Evolutionary conservation across 2,797 vertebrate genomes (phyloP), one percentile per base, ranked within the genome.

Genomic region (Coranthus polyacanthus): DNA sequence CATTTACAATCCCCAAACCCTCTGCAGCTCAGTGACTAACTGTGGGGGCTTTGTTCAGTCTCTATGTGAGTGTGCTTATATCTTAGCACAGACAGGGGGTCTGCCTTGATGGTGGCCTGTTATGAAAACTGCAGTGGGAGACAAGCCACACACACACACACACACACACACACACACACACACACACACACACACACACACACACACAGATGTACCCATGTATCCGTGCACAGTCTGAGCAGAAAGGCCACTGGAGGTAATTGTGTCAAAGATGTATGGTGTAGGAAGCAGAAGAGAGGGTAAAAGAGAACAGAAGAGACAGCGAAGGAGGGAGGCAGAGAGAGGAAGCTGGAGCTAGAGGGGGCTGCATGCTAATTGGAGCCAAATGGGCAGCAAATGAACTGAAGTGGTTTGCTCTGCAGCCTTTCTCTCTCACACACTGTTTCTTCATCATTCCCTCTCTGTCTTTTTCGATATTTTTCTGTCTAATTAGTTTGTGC

Each of bases 381-480:
- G 82, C 87, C 90, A 92, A 89, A 89, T 92, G 88, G 78, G 65
- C 84, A 79, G 75, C 86, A 86, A 79, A 91, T 89, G 84, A 88
- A 79, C 57, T 68, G 56, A 78, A 84, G 82, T 75, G 66, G 72
- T 85, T 81, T 74, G 62, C 72, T 49, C 6, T 78, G 68, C 52
- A 51, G 64, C 64, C 45, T 42, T 39, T 66, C 54, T 51, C 58
- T 50, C 55, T 50, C 68, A 72, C 38, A 60, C 63, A 29, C 60
- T 63, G 41, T 71, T 57, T 80, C 46, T 59, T 72, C 56, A 44
- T 61, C 37, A 17, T 47, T n/a, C n/a, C 51, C 26, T 70, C 17
- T 67, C 21, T 57, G 58, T 74, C 52, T 60, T 52, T 72, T 38
- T 20, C 18, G 57, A 38, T 70, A 34, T 13, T 50, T 47, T 49